Base-by-base conservation (phyloP, 2,113 vertebrate species). In the Etheostoma spectabile region DNA sequence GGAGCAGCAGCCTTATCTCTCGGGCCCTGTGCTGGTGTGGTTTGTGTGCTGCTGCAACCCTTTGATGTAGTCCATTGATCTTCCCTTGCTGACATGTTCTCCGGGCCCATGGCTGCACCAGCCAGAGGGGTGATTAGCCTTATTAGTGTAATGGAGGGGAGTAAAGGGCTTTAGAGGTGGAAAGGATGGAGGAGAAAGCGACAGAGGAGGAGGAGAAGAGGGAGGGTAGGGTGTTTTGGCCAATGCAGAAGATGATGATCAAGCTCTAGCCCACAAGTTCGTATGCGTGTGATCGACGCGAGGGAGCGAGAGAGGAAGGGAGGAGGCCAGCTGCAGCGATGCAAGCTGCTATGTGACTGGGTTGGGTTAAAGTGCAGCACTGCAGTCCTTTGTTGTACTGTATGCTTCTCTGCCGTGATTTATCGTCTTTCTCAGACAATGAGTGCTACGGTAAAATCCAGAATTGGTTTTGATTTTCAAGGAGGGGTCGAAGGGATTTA, bases 61-160 rank as follows among this genome's bases (percentile, higher is more conserved):
- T 95, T 95, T 95, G 92, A 95, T 94, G 92, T 93, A 74, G 82
- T 90, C 86, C 92, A 94, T 92, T 93, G 91, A 94, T 93, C 93
- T 93, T 81, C 84, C 84, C 79, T 90, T 71, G 72, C 92, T 92
- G 86, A 91, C 91, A 91, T 77, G 90, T 93, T 91, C 91, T 88
- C 86, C 79, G 73, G 86, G 89, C 85, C 87, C 80, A 51, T 79
- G 90, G 85, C 85, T 88, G 73, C 89, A 85, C 76, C 84, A 86
- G 89, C 91, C 89, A 8, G 81, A 88, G 90, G 88, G 89, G 89
- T 93, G 93, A 93, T 93, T 93, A 90, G 91, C 86, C 91, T 93
- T 93, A 92, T 93, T 93, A 91, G 89, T 86, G 89, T 92, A 93
- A 94, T 91, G 91, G 91, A 92, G 89, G 88, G 81, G 84, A 91